A percentile compares a stretch with the other conserved stretches of the same genome.
Evolutionary conservation across 1,140 invertebrate genomes (phyloP).

Genomic region (Limonius californicus): DNA sequence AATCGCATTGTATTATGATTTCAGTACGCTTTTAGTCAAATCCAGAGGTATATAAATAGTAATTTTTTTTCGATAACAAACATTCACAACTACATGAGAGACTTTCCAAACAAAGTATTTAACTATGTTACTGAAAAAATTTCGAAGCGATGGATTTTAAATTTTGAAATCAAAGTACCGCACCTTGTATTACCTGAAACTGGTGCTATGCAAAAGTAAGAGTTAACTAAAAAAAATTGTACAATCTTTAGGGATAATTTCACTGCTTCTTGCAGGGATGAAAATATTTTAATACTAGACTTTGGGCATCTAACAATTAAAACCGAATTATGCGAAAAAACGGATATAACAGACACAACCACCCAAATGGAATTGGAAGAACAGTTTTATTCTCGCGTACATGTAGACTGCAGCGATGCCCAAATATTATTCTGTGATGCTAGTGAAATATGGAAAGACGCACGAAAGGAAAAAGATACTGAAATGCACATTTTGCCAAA

Average conservation of each 20-base stretch:
- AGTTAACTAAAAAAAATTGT: not conserved
- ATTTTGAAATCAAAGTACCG: constrained; percentile 73
- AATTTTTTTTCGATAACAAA: not conserved
- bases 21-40: constrained; percentile 70
- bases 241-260: too few relatives aligned
- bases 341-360: constrained; percentile 66
- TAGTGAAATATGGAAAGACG: constrained; percentile 73
- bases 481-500: constrained; percentile 74
- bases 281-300: constrained; percentile 70
- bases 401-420: constrained; percentile 57
- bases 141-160: constrained; percentile 62
- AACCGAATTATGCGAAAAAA: constrained; percentile 70
- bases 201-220: constrained; percentile 68
- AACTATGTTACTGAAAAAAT: constrained; percentile 41
- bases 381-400: constrained; percentile 73
- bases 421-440: constrained; percentile 61
- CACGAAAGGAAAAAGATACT: constrained; percentile 65
- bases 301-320: constrained; percentile 66
- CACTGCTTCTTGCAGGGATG: constrained; percentile 53
- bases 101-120: constrained; percentile 37
- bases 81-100: constrained; percentile 48
- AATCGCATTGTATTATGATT: constrained; percentile 18
- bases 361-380: constrained; percentile 82
- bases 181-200: constrained; percentile 74
- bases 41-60: constrained; percentile 64